Base-by-base conservation (phyloP, 2,888 invertebrate genomes). In the Griposia aprilina region DNA sequence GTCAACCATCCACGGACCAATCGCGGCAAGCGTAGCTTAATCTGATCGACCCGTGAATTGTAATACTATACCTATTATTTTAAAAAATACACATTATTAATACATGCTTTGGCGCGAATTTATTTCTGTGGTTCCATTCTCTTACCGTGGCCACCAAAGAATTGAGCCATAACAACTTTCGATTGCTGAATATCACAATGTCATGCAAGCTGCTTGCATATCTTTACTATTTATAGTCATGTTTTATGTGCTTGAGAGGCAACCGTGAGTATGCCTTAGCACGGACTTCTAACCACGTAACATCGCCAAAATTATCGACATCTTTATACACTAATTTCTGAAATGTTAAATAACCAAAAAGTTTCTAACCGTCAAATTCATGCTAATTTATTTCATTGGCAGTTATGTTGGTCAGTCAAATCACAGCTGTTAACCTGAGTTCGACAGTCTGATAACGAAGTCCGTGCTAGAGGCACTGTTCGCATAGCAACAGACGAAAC, bases 381-480 rank as follows among this genome's bases (percentile, higher is more conserved):
- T 26, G 26, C 20, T 11, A 20, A 50, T n/a, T 65, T 17, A 36
- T 50, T 45, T 13, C 17, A 36, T 48, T 36, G 7, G 30, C 10
- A 17, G n/a, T 36, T 23, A 48, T 52, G 20, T 67, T 26, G 26
- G 26, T 50, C 50, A 30, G 67, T 2, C 15, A 67, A 26, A 50
- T 20, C 26, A 67, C 20, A 23, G n/a, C 13, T 48, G 20, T 67
- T 26, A 36, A 2, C 2, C 15, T 23, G 26, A 66, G 41, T n/a
- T 17, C 17, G n/a, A n/a, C 45, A 23, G 41, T 7, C 20, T 20
- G 30, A n/a, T 5, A 48, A 17, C 26, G 23, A 20, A 52, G 20
- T 74, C 52, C 62, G 15, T 63, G 75, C 30, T 45, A 60, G 45
- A 62, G 57, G 45, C 41, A 41, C 63, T 45, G 55, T 57, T 30